Evolutionary conservation across 2,888 invertebrate species (phyloP).

Genomic region (Scaeva pyrastri): DNA sequence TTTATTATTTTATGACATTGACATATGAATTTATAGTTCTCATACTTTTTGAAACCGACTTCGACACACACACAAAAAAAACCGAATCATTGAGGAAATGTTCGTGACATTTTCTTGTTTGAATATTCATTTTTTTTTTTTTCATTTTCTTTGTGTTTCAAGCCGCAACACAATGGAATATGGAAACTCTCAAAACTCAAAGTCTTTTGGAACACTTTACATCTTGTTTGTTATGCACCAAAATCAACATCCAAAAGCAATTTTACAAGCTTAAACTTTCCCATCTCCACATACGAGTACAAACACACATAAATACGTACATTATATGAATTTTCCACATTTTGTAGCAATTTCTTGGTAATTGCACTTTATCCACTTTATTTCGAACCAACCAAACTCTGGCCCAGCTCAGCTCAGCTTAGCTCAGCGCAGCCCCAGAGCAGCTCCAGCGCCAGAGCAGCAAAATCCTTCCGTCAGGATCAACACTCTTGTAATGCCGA

Average conservation of each 20-base stretch:
- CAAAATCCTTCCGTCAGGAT: constrained; percentile 34
- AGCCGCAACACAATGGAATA: not conserved
- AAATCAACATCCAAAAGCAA: constrained; percentile 25
- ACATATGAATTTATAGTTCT: too few species aligned
- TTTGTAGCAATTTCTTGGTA: constrained; percentile 46
- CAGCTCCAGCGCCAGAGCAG: too few species aligned
- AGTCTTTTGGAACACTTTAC: not conserved
- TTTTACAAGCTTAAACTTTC: constrained; percentile 22
- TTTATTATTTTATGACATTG: too few species aligned
- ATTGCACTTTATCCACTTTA: constrained; percentile 39
- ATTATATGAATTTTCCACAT: constrained; percentile 7
- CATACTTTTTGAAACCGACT: too few species aligned
- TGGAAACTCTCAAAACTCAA: not conserved
- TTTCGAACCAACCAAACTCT: constrained; percentile 19
- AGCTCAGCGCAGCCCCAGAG: too few species aligned
- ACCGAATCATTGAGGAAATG: not conserved
- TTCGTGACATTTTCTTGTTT: not conserved
- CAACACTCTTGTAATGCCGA: constrained; percentile 14
- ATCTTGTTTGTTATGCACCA: constrained; percentile 12
- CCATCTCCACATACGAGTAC: too few species aligned
- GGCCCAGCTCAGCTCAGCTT: too few species aligned
- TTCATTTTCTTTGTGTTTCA: not conserved
- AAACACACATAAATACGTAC: not conserved
- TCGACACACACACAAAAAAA: not conserved
- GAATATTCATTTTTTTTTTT: too few species aligned